Base-by-base conservation (phyloP, 2,797 vertebrate species). In the Typhlichthys subterraneus region DNA sequence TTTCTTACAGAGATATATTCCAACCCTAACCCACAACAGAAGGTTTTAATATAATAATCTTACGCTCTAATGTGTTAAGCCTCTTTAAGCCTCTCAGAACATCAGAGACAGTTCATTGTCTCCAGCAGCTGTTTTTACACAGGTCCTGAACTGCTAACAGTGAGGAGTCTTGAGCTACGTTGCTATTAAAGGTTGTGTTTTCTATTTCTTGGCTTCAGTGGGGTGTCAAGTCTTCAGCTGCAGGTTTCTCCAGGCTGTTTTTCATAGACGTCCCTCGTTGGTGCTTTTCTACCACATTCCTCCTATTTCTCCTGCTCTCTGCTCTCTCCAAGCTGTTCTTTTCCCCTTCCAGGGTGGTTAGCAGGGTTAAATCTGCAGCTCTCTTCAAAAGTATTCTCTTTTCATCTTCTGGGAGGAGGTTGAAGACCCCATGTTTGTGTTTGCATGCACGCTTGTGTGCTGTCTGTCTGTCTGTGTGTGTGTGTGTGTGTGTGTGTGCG, bases 191-290 rank as follows among this genome's bases (percentile, higher is more conserved):
- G 75, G 68, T 78, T 83, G 71, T 61, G 67, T 69, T 80, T 79
- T 57, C 63, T 67, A 82, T 82, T 79, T 67, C 71, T 81, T 13
- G 45, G 81, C 77, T 80, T 83, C 71, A 74, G 69, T 77, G 58
- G 45, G 59, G 61, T 67, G 74, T 78, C 76, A 70, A 77, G 79
- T 81, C 85, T 86, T 88, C 77, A 82, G 67, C 78, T 75, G 67
- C 31, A 66, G 68, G 33, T 75, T 83, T 86, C 82, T 88, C 60
- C 81, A 79, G 81, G 83, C 85, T 79, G 64, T 67, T 73, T 85
- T 86, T 84, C 82, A 85, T 85, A 78, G 80, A 79, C 82, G 80
- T 81, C 69, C 67, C 79, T 76, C 64, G 1, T 69, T 84, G 82
- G 78, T 73, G 82, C 73, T 83, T 77, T 78, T 79, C 71, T 55